Conservation (phyloP, 2,797 vertebrate genomes). For the Otolemur crassicaudatus region DNA sequence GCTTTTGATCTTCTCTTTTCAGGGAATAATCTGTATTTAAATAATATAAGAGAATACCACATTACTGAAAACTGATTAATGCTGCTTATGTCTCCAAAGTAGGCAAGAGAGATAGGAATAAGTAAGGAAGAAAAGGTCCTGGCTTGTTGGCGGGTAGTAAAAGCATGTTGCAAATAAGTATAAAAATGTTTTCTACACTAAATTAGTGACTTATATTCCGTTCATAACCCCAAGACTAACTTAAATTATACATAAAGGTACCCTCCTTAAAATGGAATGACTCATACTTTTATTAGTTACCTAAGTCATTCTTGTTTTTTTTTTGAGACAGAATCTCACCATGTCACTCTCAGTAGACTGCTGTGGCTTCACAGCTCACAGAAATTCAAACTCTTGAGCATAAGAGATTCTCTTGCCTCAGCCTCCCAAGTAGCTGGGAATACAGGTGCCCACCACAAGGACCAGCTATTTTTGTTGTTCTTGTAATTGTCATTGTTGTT, state of each 20-base stretch:
- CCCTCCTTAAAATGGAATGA: neutral
- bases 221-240: conserved; percentile 9
- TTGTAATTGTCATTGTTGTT: no score
- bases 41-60: neutral
- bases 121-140: neutral
- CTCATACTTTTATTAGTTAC: neutral
- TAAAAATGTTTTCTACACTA: neutral
- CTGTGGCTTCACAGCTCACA: no score
- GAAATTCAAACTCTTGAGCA: no score
- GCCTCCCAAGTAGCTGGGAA: no score
- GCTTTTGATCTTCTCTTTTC: neutral
- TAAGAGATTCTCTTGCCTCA: no score
- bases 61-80: neutral
- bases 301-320: neutral
- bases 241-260: conserved; percentile 12
- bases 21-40: conserved; percentile 17
- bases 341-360: no score
- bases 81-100: neutral
- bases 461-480: no score
- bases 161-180: neutral
- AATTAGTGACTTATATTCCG: conserved; percentile 34
- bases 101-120: neutral
- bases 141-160: neutral
- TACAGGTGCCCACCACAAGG: no score
- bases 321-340: no score